phyloP scores from a whole-genome alignment of 2,888 invertebrate genomes.

The Cantharis rufa region DNA sequence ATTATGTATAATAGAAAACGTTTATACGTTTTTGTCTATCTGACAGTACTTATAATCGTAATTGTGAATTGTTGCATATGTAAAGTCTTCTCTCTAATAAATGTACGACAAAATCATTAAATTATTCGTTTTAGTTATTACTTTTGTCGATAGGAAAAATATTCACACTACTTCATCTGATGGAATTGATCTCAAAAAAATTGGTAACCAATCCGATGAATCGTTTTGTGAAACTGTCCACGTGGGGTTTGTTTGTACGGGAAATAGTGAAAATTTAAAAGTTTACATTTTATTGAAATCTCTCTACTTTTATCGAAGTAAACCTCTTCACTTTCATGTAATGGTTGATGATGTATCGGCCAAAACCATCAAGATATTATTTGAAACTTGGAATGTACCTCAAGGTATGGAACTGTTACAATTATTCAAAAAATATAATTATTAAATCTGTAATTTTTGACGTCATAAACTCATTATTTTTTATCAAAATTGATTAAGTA shows the following conservation, averaged over 20 bases:
- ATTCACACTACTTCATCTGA: background rate
- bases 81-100: background rate
- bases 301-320: background rate
- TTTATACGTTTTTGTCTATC: background rate
- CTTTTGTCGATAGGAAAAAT: background rate
- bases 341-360: background rate
- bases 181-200: background rate
- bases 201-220: background rate
- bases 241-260: constrained; percentile 1
- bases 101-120: background rate
- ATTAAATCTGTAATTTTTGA: too few relatives aligned
- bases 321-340: constrained; percentile 1
- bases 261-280: background rate
- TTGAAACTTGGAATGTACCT: constrained; percentile 1
- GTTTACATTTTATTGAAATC: background rate
- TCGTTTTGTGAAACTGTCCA: background rate
- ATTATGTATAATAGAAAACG: background rate
- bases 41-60: background rate
- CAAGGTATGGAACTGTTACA: constrained; percentile 15
- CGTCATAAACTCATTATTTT: too few relatives aligned
- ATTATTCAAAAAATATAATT: background rate
- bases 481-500: too few relatives aligned
- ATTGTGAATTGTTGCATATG: background rate
- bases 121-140: background rate
- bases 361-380: background rate